Base-by-base conservation (phyloP, 2,888 invertebrate genomes). In the Philhelius pedissequus region DNA sequence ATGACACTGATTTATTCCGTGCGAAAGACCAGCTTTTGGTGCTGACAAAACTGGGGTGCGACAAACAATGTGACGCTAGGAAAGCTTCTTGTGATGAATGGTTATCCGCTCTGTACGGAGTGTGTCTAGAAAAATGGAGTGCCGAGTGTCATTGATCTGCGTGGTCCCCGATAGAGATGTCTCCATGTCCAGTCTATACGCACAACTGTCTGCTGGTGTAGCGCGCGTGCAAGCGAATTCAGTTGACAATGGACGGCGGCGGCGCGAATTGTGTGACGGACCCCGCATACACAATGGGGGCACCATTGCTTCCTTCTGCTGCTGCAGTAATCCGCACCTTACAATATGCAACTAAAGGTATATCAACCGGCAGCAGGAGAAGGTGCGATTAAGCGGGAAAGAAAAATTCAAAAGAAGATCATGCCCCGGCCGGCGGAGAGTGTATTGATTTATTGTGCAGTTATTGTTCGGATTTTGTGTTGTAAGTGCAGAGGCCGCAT, bases 391-490 rank as follows among this genome's bases (percentile, higher is more conserved):
- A 54, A 68, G 68, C 32, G 62, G 27, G 62, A 52, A 50, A 38
- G 73, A 64, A 73, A 81, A 77, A 73, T 70, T 74, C 78, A 75
- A 76, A 76, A 80, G 75, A 71, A 84, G 74, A 83, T 79, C 83
- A 64, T 78, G 78, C 56, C 69, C 83, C 56, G 66, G 74, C 69
- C 62, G 69, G 74, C 27, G 45, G 48, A 8, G 69, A 78, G 74
- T 48, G 66, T 80, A 84, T 84, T 84, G 84, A 84, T 84, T 84
- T 84, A 84, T 84, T 84, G 80, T 64, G 79, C 71, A 71, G 80
- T 80, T 80, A 84, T 84, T 84, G 84, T 84, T 84, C 75, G 71
- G 35, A 62, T 64, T 79, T 79, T 83, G 74, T 83, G 78, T 43
- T 71, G 70, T 62, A 56, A 64, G 70, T 71, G 66, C 79, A 75